Percentiles rank a stretch among this genome's conserved stretches.
Conservation (phyloP, 2,113 vertebrate species). For the Melanotaenia duboulayi region DNA sequence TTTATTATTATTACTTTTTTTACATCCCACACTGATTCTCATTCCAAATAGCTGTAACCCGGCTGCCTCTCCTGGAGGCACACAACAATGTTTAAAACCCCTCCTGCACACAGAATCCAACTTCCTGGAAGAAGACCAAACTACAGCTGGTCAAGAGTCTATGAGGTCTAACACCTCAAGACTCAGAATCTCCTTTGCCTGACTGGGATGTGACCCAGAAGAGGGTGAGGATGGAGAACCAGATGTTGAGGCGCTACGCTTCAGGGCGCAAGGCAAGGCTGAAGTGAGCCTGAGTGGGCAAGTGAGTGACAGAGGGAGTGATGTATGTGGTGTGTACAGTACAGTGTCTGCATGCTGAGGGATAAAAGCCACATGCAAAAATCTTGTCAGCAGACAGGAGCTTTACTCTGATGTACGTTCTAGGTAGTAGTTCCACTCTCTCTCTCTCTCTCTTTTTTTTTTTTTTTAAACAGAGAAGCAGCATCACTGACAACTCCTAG, state of each 20-base stretch:
- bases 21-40: not conserved
- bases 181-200: conserved; percentile 38
- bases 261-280: conserved; percentile 34
- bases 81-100: not conserved
- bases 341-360: conserved; percentile 41
- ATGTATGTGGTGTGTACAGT: conserved; percentile 7
- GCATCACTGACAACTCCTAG: conserved; percentile 48
- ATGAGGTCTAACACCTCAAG: conserved; percentile 33
- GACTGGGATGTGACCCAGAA: conserved; percentile 67
- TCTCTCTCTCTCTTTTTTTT: no score
- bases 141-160: conserved; percentile 56
- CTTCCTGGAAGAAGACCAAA: conserved; percentile 25
- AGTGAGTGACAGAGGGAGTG: conserved; percentile 52
- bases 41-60: conserved; percentile 29
- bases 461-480: conserved; percentile 21
- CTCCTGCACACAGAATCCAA: not conserved
- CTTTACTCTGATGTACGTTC: conserved; percentile 40
- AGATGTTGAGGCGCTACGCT: conserved; percentile 68
- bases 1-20: not conserved
- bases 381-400: conserved; percentile 59
- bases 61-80: conserved; percentile 4
- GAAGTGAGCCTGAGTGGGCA: conserved; percentile 40
- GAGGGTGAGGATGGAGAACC: conserved; percentile 44
- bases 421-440: not conserved
- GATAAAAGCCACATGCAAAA: conserved; percentile 56